Conservation (phyloP, 1,140 invertebrate genomes). For the Drosophila ambigua region DNA sequence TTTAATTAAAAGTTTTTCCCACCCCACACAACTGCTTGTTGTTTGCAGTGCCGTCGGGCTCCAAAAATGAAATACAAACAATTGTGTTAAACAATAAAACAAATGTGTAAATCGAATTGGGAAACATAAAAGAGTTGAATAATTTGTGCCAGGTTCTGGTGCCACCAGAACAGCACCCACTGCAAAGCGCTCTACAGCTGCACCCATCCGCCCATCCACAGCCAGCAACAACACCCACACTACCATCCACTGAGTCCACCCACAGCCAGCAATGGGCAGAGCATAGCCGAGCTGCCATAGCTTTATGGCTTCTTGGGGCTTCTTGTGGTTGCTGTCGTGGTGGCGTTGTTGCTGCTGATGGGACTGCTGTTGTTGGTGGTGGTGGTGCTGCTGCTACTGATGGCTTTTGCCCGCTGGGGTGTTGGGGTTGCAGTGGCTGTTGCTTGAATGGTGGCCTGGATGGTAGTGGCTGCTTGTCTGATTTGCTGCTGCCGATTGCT, state of each 20-base stretch:
- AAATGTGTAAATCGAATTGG: constrained; percentile 30
- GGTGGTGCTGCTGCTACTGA: constrained; percentile 20
- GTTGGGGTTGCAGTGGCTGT: constrained; percentile 14
- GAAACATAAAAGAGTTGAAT: constrained; percentile 28
- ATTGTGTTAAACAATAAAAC: constrained; percentile 37
- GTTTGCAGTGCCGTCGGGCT: not conserved
- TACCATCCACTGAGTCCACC: not conserved
- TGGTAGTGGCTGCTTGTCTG: constrained; percentile 16
- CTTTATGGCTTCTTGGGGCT: constrained; percentile 51
- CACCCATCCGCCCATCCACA: not conserved
- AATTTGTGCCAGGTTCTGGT: constrained; percentile 8
- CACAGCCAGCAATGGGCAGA: not conserved
- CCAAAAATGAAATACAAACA: constrained; percentile 11
- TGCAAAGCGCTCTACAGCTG: too few relatives aligned
- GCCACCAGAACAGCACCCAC: too few relatives aligned
- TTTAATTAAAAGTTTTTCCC: constrained; percentile 15
- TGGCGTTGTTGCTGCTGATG: constrained; percentile 32
- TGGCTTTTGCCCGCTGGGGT: constrained; percentile 17
- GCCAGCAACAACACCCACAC: constrained; percentile 5
- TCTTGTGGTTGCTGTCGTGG: constrained; percentile 39
- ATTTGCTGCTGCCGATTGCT: constrained; percentile 22
- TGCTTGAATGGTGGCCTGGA: constrained; percentile 10
- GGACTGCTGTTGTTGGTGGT: constrained; percentile 10
- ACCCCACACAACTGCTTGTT: not conserved
- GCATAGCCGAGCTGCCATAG: too few relatives aligned